Conservation (phyloP, 2,888 invertebrate genomes). For the Anthophora plumipes region DNA sequence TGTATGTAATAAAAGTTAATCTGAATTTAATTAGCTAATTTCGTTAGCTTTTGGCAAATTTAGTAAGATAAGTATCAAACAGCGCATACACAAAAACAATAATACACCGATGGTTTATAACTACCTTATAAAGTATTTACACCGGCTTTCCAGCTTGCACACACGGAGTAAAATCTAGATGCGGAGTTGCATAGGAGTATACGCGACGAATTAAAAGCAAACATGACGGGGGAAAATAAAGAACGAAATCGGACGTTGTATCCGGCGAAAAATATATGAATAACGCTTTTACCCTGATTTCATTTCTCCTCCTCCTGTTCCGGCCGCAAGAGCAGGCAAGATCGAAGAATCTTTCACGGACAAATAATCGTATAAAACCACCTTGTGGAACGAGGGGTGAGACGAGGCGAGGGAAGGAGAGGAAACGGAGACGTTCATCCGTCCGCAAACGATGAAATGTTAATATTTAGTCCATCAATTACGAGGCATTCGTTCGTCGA, state of each 20-base stretch:
- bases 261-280: not conserved
- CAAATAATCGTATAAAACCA: constrained; percentile 32
- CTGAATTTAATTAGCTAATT: no score
- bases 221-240: not conserved
- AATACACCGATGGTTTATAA: no score
- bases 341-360: not conserved
- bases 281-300: constrained; percentile 18
- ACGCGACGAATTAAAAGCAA: constrained; percentile 1
- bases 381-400: no score
- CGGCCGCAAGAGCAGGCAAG: not conserved
- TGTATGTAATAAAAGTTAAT: no score
- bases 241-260: not conserved
- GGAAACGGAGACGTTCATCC: constrained; percentile 34
- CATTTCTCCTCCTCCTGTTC: not conserved
- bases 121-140: not conserved
- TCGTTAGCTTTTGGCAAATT: no score
- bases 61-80: no score
- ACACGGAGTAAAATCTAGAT: not conserved
- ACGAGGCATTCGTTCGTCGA: constrained; percentile 33
- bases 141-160: not conserved
- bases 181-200: not conserved
- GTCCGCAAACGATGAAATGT: constrained; percentile 44
- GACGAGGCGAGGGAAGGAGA: no score
- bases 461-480: constrained; percentile 65
- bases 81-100: no score